Evolutionary conservation across 2,888 invertebrate species (phyloP), one percentile per base, ranked within the genome.

Genomic region (Dicranocentrus wangi): DNA sequence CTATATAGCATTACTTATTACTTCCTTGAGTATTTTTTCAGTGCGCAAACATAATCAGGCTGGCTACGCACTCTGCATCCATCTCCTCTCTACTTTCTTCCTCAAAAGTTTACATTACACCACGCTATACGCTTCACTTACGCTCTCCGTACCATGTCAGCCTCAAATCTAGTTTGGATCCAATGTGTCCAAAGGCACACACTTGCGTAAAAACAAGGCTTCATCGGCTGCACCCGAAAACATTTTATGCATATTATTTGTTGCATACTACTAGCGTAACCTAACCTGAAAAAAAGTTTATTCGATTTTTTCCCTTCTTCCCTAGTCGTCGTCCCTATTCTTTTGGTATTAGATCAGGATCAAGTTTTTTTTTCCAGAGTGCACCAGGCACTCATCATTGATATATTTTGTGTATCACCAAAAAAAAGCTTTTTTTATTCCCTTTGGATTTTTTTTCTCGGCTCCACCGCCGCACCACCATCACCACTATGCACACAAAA

Each of bases 231-330:
- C 10, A 32, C n/a, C n/a, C n/a, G n/a, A n/a, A n/a, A n/a, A n/a
- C n/a, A 10, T 47, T n/a, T 47, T 47, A 47, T 47, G 47, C 47
- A 47, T 47, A 47, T 10, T 32, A 32, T n/a, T n/a, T 32, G 32
- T 32, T 60, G 60, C 32, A 60, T 32, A 60, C 60, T 21, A 60
- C 60, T 21, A 60, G 23, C 32, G 60, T 60, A 60, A 58, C 58
- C 58, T 60, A 19, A n/a, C n/a, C n/a, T n/a, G n/a, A n/a, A n/a
- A n/a, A 60, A 60, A 60, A 60, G 32, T 60, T 60, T 60, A 60
- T 60, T 60, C 60, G 32, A 60, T 60, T 60, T 55, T 55, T 55
- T 55, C 21, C 23, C 51, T 51, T 60, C 32, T 47, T 19, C 60
- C 32, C 32, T 32, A 7, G 32, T 10, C n/a, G n/a, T 7, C 55